Percentiles rank a stretch among this genome's conserved stretches.
Conservation (phyloP, 1,140 invertebrate genomes). For the Eriocheir sinensis region DNA sequence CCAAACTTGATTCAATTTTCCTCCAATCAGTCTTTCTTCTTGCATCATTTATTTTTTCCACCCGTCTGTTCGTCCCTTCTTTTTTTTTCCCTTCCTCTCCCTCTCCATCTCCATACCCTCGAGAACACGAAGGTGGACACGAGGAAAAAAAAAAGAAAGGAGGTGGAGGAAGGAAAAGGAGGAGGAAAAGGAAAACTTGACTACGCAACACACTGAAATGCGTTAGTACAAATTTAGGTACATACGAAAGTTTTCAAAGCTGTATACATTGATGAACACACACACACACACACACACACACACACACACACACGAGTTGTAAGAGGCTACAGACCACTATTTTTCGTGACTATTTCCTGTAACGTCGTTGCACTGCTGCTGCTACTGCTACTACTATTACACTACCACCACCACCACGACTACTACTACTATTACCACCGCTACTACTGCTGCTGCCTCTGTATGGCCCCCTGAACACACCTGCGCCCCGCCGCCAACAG, state of each 20-base stretch:
- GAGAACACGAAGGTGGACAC: not conserved
- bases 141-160: not conserved
- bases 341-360: not conserved
- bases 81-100: not conserved
- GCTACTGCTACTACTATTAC: not conserved
- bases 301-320: not conserved
- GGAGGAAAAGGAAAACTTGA: not conserved
- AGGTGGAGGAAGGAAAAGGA: not conserved
- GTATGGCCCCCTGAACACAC: no score
- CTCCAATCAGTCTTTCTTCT: no score
- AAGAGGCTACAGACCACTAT: not conserved
- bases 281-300: no score
- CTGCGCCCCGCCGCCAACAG: not conserved
- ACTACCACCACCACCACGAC: not conserved
- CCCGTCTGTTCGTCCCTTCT: no score
- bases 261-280: no score
- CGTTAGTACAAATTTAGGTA: no score
- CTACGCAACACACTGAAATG: not conserved
- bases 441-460: not conserved
- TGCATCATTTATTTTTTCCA: no score
- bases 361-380: not conserved
- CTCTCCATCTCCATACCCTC: not conserved
- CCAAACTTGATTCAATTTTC: no score
- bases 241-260: no score
- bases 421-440: not conserved